Evolutionary conservation across 1,140 invertebrate species (phyloP).

Genomic region (Dendrolimus punctatus): DNA sequence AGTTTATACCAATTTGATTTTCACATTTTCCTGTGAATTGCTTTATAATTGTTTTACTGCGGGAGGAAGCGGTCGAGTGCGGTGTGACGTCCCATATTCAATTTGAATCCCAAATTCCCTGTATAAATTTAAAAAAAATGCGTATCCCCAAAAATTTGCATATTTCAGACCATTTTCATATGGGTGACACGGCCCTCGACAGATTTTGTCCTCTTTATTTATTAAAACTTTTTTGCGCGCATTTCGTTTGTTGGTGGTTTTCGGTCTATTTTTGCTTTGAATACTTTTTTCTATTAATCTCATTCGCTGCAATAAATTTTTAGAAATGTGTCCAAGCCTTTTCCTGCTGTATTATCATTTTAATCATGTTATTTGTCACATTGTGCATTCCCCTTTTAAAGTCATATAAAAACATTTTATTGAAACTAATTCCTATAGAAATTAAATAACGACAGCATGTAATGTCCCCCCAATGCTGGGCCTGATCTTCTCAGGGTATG

Average conservation of each 20-base stretch:
- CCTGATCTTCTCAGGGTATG: too few relatives aligned
- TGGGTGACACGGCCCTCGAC: slow-evolving; percentile 7
- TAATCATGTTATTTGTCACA: too few relatives aligned
- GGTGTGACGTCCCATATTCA: slow-evolving; percentile 39
- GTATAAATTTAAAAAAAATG: slow-evolving; percentile 40
- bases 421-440: too few relatives aligned
- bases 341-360: too few relatives aligned
- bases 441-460: too few relatives aligned
- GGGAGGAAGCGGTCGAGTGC: slow-evolving; percentile 11
- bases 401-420: too few relatives aligned
- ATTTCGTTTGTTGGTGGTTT: too few relatives aligned
- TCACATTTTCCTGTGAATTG: slow-evolving; percentile 17
- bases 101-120: slow-evolving; percentile 51
- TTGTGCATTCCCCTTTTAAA: too few relatives aligned
- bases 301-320: too few relatives aligned
- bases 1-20: background rate
- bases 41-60: slow-evolving; percentile 40
- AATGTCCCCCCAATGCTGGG: too few relatives aligned
- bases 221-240: background rate
- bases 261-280: background rate
- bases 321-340: too few relatives aligned
- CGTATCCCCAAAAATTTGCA: slow-evolving; percentile 25
- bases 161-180: slow-evolving; percentile 16
- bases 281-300: background rate
- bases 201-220: slow-evolving; percentile 23